Base-by-base conservation (phyloP, 2,113 vertebrate species). In the Nesoenas mayeri region DNA sequence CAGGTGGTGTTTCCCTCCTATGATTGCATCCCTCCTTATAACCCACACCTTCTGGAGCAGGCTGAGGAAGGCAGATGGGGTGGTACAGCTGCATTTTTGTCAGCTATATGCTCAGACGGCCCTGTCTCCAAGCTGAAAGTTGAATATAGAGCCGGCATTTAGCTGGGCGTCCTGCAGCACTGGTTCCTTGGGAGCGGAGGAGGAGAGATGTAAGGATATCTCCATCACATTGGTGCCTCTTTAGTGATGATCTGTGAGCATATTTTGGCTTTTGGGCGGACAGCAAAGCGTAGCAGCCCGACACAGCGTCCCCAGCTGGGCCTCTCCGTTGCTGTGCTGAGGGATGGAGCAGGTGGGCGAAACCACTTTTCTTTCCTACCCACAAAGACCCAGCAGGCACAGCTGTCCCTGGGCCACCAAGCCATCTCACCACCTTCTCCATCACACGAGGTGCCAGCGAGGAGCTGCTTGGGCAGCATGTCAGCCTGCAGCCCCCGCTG, bases 101-200 rank as follows among this genome's bases (percentile, higher is more conserved):
- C 72, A 56, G 72, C 70, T 14, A 10, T 34, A 0, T 21, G 31
- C 32, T 65, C 62, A 22, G 61, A 1, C 16, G 88, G 58, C 51
- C 51, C 75, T 73, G 13, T 38, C 28, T 72, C 32, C 17, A 21
- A 53, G 28, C 48, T 29, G 47, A 29, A 7, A 19, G 34, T 31
- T 17, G 25, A 38, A 8, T 12, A 32, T 1, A 48, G 61, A 95
- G 13, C 9, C 70, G 24, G 38, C 4, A 5, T 79, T 34, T 20
- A 28, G 12, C 51, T 1, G 1, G 58, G 28, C n/a, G 42, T 25
- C 7, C 0, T 0, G 1, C 25, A 29, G 61, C 15, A 6, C 24
- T 53, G 60, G 38, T 66, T 64, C 18, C 51, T 47, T 38, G 70
- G 58, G 21, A 51, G 31, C 5, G 12, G 44, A 69, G 34, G 15